A percentile compares a stretch with the other conserved stretches of the same genome.
phyloP scores from a whole-genome alignment of 1,140 invertebrate species.

The Solenopsis fugax region DNA sequence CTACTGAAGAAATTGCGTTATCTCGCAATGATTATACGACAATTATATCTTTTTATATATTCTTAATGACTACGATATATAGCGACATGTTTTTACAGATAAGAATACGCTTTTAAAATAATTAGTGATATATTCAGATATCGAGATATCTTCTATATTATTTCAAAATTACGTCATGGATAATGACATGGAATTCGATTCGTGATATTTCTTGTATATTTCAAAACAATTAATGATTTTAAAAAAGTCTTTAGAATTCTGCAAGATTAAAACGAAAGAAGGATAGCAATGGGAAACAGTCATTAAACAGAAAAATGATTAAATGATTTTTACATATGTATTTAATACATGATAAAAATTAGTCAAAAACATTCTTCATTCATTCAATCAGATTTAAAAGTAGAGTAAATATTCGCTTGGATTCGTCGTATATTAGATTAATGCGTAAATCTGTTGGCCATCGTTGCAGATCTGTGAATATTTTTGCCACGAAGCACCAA shows the following conservation, averaged over 20 bases:
- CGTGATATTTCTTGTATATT: too few relatives aligned
- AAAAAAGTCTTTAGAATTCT: constrained; percentile 61
- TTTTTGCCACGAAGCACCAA: constrained; percentile 87
- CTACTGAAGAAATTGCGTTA: constrained; percentile 59
- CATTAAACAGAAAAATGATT: not conserved
- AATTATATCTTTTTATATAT: constrained; percentile 35
- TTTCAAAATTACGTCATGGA: constrained; percentile 62
- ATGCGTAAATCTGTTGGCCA: constrained; percentile 81
- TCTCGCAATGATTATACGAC: constrained; percentile 65
- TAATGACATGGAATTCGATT: too few relatives aligned
- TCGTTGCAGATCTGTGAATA: constrained; percentile 81
- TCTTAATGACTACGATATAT: constrained; percentile 52
- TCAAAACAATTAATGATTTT: constrained; percentile 72
- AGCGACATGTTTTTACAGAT: constrained; percentile 51
- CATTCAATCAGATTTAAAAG: not conserved
- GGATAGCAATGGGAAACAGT: constrained; percentile 3
- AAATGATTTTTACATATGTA: not conserved
- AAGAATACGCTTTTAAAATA: not conserved
- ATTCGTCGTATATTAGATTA: constrained; percentile 25
- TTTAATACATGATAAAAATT: not conserved
- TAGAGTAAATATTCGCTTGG: not conserved
- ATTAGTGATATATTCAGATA: not conserved
- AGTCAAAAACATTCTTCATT: not conserved
- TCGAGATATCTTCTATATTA: not conserved
- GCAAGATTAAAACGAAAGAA: not conserved